These are phyloP conservation scores for Hydrozoanthus tunicans DNA, from an alignment of 64 coral and sea anemone genomes.

Conservation along the genomic window DNA sequence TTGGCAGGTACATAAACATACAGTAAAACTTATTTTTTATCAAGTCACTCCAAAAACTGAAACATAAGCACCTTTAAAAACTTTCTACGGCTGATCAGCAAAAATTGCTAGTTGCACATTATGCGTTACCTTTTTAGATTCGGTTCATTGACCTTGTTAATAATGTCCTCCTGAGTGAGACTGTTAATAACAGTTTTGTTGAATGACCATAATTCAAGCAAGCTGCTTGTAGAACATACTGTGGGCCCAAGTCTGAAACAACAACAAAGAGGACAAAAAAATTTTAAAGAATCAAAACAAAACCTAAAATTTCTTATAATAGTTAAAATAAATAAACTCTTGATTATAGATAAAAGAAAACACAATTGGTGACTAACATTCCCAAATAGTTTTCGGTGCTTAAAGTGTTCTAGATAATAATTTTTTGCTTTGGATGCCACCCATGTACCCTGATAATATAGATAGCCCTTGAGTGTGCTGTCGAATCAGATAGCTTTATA, in stretches of 20 bases:
- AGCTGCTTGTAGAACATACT: constrained; percentile 40
- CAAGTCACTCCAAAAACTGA: too few species aligned
- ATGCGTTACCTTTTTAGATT: constrained; percentile 50
- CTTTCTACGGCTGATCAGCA: neutral
- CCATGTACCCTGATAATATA: too few species aligned
- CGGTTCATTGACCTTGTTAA: constrained; percentile 72
- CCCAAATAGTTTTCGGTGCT: too few species aligned
- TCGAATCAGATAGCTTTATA: too few species aligned
- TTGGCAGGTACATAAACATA: too few species aligned
- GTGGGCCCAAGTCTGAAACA: constrained; percentile 70
- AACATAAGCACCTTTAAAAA: neutral
- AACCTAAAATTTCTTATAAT: neutral
- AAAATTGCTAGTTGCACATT: neutral
- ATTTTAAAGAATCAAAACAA: neutral
- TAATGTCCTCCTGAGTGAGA: constrained; percentile 69
- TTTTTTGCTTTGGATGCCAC: too few species aligned
- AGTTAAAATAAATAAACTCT: constrained; percentile 8
- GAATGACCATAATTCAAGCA: constrained; percentile 90
- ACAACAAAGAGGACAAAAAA: neutral
- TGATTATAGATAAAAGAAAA: neutral
- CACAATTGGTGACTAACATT: too few species aligned
- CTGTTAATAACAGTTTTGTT: constrained; percentile 65
- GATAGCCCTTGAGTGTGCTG: too few species aligned
- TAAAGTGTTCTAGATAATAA: too few species aligned
- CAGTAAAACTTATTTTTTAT: too few species aligned